Evolutionary conservation across 2,888 invertebrate genomes (phyloP).

Genomic region (Cryptosula pallasiana): DNA sequence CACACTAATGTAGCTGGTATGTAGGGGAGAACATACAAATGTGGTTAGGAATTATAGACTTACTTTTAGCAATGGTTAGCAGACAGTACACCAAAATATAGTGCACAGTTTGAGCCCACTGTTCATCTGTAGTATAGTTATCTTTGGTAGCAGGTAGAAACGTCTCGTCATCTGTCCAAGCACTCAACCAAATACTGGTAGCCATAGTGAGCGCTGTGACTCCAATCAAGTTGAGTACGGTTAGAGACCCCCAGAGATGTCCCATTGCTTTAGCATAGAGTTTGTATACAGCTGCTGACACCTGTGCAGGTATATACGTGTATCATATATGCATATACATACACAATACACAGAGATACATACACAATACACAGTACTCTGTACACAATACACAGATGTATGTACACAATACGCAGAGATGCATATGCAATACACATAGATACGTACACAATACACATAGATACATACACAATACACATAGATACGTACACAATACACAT

Average conservation of each 20-base stretch:
- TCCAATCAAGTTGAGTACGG: slow-evolving; percentile 43
- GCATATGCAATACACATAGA: no score
- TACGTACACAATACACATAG: no score
- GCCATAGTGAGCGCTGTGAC: slow-evolving; percentile 41
- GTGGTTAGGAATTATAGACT: no score
- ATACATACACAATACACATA: no score
- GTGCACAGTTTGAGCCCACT: slow-evolving; percentile 28
- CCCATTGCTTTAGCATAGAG: slow-evolving; percentile 48
- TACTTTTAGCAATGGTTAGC: slow-evolving; percentile 45
- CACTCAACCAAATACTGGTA: slow-evolving; percentile 50
- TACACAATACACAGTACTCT: no score
- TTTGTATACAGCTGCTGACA: slow-evolving; percentile 46
- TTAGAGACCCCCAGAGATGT: slow-evolving; percentile 34
- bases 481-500: no score
- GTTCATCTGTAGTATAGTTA: background rate
- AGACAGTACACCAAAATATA: slow-evolving; percentile 56
- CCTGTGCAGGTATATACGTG: slow-evolving; percentile 33
- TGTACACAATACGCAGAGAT: no score
- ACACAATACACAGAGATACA: no score
- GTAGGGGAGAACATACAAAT: no score
- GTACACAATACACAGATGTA: no score
- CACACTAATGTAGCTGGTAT: no score
- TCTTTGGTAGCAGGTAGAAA: background rate
- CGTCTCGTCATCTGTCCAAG: slow-evolving; percentile 45
- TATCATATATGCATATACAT: no score